phyloP scores from a whole-genome alignment of 2,888 invertebrate species.

The Microchrysa polita region DNA sequence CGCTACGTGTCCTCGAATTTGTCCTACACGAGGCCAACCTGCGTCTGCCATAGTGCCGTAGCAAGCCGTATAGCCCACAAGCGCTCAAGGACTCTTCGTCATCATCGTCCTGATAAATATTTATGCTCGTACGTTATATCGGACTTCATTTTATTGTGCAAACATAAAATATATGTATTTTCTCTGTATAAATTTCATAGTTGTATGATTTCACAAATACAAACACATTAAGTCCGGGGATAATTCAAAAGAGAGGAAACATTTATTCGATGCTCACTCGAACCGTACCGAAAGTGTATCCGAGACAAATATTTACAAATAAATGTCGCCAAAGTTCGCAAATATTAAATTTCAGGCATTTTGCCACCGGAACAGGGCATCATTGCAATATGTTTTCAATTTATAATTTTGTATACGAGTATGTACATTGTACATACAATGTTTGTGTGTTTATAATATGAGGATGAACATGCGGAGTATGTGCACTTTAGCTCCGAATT shows the following conservation, averaged over 20 bases:
- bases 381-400: slow-evolving; percentile 50
- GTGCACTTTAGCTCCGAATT: too few relatives aligned
- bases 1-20: neutral
- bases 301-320: slow-evolving; percentile 48
- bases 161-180: slow-evolving; percentile 34
- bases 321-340: slow-evolving; percentile 46
- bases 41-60: too few relatives aligned
- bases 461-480: too few relatives aligned
- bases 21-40: too few relatives aligned
- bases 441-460: slow-evolving; percentile 24
- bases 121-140: slow-evolving; percentile 20
- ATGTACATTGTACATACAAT: too few relatives aligned
- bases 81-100: slow-evolving; percentile 9
- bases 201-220: slow-evolving; percentile 43
- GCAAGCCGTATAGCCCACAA: too few relatives aligned
- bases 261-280: slow-evolving; percentile 33
- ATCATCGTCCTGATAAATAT: slow-evolving; percentile 40
- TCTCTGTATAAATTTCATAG: slow-evolving; percentile 42
- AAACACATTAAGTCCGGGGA: slow-evolving; percentile 41
- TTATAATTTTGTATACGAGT: slow-evolving; percentile 47
- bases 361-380: slow-evolving; percentile 21
- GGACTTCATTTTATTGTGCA: slow-evolving; percentile 37
- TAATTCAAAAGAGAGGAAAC: slow-evolving; percentile 29
- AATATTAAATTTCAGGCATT: slow-evolving; percentile 40
- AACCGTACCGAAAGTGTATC: slow-evolving; percentile 9